Evolutionary conservation across 1,140 invertebrate genomes (phyloP).

Genomic region (Zaprionus vittiger): DNA sequence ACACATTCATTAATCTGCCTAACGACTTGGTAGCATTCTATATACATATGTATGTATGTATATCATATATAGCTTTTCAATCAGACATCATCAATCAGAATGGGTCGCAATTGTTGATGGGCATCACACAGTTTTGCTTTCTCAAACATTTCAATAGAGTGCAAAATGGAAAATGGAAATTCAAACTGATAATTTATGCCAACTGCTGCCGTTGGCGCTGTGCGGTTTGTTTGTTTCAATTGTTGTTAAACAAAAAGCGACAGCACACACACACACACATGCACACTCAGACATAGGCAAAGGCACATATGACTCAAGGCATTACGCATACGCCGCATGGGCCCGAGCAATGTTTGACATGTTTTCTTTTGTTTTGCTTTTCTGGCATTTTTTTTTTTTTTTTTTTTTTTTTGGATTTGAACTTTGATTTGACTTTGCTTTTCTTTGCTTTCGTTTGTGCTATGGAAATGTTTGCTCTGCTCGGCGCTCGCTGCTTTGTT

Average conservation of each 20-base stretch:
- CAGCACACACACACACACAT: background rate
- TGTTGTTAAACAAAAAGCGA: constrained; percentile 2
- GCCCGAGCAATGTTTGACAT: background rate
- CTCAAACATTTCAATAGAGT: constrained; percentile 6
- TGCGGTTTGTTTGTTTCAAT: constrained; percentile 4
- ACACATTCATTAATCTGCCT: background rate
- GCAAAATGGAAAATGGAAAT: constrained; percentile 2
- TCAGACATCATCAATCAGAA: background rate
- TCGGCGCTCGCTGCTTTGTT: constrained; percentile 15
- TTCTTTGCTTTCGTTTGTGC: background rate
- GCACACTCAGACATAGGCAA: background rate
- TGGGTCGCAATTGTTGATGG: background rate
- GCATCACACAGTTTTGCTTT: background rate
- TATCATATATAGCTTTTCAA: background rate
- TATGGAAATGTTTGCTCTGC: constrained; percentile 22
- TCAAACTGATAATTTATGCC: constrained; percentile 4
- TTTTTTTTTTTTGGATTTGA: background rate
- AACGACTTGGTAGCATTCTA: background rate
- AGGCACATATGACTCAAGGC: constrained; percentile 1
- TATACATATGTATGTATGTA: too few species aligned
- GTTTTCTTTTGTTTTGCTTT: constrained; percentile 1
- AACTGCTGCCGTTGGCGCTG: background rate
- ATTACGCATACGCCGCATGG: constrained; percentile 4
- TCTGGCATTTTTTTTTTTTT: background rate
- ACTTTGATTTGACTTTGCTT: background rate